Base-by-base conservation (phyloP, 2,888 invertebrate genomes). In the Luffia ferchaultella region DNA sequence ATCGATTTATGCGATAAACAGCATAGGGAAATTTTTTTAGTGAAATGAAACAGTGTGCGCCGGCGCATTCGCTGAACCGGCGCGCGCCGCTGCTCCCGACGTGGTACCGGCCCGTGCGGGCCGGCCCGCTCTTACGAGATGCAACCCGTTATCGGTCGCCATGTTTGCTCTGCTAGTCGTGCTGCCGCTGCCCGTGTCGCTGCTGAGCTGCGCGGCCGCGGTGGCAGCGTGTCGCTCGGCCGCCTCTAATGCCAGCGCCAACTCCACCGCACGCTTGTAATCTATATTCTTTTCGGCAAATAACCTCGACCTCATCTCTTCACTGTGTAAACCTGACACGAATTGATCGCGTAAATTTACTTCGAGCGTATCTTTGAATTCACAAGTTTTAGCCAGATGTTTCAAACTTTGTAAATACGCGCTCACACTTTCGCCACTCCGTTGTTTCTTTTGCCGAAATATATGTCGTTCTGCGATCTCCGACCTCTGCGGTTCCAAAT, bases 221-320 rank as follows among this genome's bases (percentile, higher is more conserved):
- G 50, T 46, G 44, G 46, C 51, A 40, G 52, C 49, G 41, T 53
- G 51, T 48, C 50, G 30, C 44, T 50, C 53, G 50, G 53, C 53
- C 19, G 53, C 53, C 49, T 53, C 53, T 46, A 53, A 19, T 1
- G 51, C 50, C 30, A 49, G 42, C 17, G 51, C 51, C 18, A 48
- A 16, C 45, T 53, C 50, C 19, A 53, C 46, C 12, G 52, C 53
- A 3, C 49, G 44, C 18, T 49, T 53, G 52, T 53, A 53, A 20
- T 46, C 40, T n/a, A 53, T 2, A 12, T 40, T 42, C 40, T 20
- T 49, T 15, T 51, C 30, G 5, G 30, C 30, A 30, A 12, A 30
- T 30, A 30, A 3, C 12, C 5, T 30, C 12, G 5, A 30, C 3
- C 30, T 3, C 30, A 30, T 30, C 12, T 30, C 30, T 12, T 30